Evolutionary conservation across 2,113 vertebrate genomes (phyloP).

Genomic region (Chionis minor): DNA sequence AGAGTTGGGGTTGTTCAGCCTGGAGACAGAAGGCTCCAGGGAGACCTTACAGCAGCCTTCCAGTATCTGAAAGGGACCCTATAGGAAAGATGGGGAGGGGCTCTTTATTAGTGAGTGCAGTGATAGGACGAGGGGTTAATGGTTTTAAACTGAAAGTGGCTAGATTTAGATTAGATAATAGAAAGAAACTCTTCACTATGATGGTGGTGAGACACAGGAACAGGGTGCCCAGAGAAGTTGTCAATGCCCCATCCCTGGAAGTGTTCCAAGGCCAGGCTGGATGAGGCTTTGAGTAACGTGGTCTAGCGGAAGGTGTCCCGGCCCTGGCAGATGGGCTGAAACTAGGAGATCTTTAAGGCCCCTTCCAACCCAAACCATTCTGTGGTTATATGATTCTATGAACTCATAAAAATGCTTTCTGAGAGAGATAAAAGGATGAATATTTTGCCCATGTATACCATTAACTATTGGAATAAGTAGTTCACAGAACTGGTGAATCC

Average conservation of each 20-base stretch:
- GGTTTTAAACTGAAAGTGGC: not conserved
- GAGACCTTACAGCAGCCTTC: not conserved
- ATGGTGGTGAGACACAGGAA: not conserved
- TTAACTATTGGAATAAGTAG: not conserved
- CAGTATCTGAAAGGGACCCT: not conserved
- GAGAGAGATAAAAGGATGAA: not conserved
- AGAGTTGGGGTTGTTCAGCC: not conserved
- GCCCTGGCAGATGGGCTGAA: not conserved
- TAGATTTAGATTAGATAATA: not conserved
- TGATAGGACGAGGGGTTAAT: not conserved
- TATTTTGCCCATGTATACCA: not conserved
- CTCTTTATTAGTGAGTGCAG: not conserved
- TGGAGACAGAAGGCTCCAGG: not conserved
- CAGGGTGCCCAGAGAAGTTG: not conserved
- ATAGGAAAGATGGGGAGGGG: not conserved
- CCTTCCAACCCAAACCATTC: not conserved
- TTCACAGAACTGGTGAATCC: constrained; percentile 18
- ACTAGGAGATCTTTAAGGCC: not conserved
- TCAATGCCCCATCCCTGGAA: not conserved
- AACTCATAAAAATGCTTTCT: constrained; percentile 15
- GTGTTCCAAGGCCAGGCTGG: not conserved
- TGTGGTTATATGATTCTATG: not conserved
- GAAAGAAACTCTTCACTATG: not conserved
- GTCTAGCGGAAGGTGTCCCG: not conserved
- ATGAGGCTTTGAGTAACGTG: not conserved